Evolutionary conservation across 2,113 vertebrate species (phyloP).

Genomic region (Vimba vimba): DNA sequence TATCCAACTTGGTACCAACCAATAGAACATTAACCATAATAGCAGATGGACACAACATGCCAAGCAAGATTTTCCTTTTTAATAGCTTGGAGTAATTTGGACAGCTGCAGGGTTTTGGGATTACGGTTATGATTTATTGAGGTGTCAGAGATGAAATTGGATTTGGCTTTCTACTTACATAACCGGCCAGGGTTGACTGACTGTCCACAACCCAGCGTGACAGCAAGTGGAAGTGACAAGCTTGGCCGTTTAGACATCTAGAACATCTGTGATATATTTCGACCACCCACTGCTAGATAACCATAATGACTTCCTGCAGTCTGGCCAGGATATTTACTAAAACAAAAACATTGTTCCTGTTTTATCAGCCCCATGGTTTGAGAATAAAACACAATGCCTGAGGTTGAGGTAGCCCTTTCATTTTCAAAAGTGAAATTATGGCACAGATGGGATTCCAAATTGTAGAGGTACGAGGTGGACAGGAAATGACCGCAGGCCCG

Average conservation of each 20-base stretch:
- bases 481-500: constrained; percentile 48
- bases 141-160: constrained; percentile 32
- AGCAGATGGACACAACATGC: not conserved
- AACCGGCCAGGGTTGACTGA: constrained; percentile 10
- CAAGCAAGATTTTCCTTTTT: constrained; percentile 9
- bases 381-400: constrained; percentile 18
- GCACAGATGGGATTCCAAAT: constrained; percentile 35
- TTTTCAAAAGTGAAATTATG: constrained; percentile 12
- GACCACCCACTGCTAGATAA: constrained; percentile 28
- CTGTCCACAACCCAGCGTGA: not conserved
- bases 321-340: constrained; percentile 13
- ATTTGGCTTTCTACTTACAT: not conserved
- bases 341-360: constrained; percentile 10
- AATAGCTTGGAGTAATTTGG: constrained; percentile 23
- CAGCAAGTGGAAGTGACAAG: not conserved
- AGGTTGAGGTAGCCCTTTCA: not conserved
- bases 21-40: not conserved
- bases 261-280: constrained; percentile 23
- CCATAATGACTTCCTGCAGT: constrained; percentile 32
- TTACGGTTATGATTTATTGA: constrained; percentile 34
- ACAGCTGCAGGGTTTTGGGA: not conserved
- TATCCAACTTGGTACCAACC: not conserved
- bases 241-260: not conserved
- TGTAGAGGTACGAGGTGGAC: constrained; percentile 25
- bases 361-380: not conserved